Base-by-base conservation (phyloP, 2,113 vertebrate species). In the Xyliphius kryptos region DNA sequence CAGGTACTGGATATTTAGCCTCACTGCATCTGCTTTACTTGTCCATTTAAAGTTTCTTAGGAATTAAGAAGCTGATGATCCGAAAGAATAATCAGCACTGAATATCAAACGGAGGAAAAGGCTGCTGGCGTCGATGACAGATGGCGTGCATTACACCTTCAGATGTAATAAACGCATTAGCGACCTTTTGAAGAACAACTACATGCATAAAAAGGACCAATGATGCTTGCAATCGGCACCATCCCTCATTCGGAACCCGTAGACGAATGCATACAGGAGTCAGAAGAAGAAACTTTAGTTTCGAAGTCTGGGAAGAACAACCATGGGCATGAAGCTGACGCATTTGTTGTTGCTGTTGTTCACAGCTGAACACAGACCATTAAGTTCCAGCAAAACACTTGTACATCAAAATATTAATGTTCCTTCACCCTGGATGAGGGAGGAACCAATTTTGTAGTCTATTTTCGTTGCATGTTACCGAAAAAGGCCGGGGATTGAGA, bases 11-110 rank as follows among this genome's bases (percentile, higher is more conserved):
- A n/a, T n/a, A n/a, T n/a, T n/a, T n/a, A n/a, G n/a, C n/a, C n/a
- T n/a, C n/a, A n/a, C n/a, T n/a, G n/a, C n/a, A n/a, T 32, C 26
- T 2, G 26, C 26, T 5, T 32, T 1, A 32, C 7, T 32, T 32
- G 26, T 1, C 4, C 26, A 32, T 32, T 6, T 32, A 32, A 32
- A 22, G 47, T 37, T 52, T 19, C 13, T 53, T 17, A 22, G 38
- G 10, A 9, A 36, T 56, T 40, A 49, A 14, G 44, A 38, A 20
- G 43, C 26, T 41, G 54, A 51, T 48, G 58, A 66, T 56, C 61
- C 56, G 58, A 52, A 37, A 47, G 58, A 71, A 61, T 66, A 67
- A 62, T 63, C 41, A 67, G 55, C 58, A 11, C 26, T 53, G 69
- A 63, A 71, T 67, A n/a, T 49, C 13, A 58, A 67, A 56, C 14